Evolutionary conservation across 2,797 vertebrate genomes (phyloP).

Genomic region (Microtus agrestis): DNA sequence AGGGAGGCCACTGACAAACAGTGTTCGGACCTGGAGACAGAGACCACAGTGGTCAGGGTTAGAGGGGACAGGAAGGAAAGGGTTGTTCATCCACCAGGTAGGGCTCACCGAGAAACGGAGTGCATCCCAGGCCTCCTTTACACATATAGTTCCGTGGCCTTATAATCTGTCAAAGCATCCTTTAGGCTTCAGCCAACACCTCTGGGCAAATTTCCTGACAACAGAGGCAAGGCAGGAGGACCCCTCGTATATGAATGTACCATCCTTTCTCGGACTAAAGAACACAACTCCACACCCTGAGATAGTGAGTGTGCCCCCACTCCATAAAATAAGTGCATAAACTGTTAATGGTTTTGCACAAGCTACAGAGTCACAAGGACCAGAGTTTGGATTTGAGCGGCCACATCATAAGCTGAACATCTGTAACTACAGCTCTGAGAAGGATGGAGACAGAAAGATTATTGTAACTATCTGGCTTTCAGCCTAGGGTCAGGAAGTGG

Average conservation of each 20-base stretch:
- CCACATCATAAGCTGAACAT: neutral
- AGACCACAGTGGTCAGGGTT: slow-evolving; percentile 38
- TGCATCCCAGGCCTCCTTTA: neutral
- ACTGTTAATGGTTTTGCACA: neutral
- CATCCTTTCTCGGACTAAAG: neutral
- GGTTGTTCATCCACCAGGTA: neutral
- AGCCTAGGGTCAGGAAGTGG: neutral
- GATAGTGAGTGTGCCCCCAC: neutral
- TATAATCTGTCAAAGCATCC: neutral
- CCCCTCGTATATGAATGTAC: neutral
- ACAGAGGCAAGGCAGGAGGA: neutral
- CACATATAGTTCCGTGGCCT: neutral
- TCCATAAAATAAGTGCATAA: neutral
- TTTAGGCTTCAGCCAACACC: neutral
- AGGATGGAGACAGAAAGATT: neutral
- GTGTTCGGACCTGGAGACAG: slow-evolving; percentile 88
- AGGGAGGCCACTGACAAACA: slow-evolving; percentile 92
- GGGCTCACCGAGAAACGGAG: neutral
- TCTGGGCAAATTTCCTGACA: neutral
- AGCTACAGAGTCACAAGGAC: neutral
- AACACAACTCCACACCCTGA: neutral
- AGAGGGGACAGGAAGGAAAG: neutral
- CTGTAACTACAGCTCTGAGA: neutral
- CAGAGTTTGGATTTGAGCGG: neutral
- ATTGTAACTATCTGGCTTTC: neutral